Percentiles rank a stretch among this genome's conserved stretches.
Conservation (phyloP, 2,797 vertebrate genomes). For the Spondyliosoma cantharus region DNA sequence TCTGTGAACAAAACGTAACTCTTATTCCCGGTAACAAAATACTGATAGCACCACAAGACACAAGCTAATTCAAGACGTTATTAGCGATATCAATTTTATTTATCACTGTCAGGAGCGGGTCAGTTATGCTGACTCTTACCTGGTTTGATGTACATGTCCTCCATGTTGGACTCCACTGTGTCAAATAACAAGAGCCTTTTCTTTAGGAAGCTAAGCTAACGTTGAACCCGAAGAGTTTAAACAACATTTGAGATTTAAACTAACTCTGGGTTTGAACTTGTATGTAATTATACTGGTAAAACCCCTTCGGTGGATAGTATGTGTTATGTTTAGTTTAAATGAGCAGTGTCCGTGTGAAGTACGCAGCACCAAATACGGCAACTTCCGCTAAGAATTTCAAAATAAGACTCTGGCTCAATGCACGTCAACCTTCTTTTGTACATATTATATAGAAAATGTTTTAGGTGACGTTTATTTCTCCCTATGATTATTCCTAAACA, state of each 20-base stretch:
- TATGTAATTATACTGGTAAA: not conserved
- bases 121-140: conserved; percentile 59
- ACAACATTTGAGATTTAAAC: not conserved
- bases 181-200: not conserved
- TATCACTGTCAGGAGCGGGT: fast-evolving
- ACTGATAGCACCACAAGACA: fast-evolving
- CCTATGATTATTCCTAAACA: not conserved
- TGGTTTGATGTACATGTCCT: conserved; percentile 82
- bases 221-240: not conserved
- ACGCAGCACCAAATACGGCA: fast-evolving
- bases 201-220: conserved; percentile 14
- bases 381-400: conserved; percentile 36
- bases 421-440: too few relatives aligned
- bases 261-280: not conserved
- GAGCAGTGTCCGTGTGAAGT: not conserved
- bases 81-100: not conserved
- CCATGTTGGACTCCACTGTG: conserved; percentile 61
- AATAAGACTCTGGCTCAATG: conserved; percentile 13
- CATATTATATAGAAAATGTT: not conserved
- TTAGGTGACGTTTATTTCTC: not conserved
- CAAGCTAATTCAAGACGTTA: fast-evolving
- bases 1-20: fast-evolving
- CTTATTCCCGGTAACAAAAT: too few relatives aligned
- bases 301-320: not conserved
- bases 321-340: not conserved